Evolutionary conservation across 1,140 invertebrate species (phyloP).

Genomic region (Oscheius sp.): DNA sequence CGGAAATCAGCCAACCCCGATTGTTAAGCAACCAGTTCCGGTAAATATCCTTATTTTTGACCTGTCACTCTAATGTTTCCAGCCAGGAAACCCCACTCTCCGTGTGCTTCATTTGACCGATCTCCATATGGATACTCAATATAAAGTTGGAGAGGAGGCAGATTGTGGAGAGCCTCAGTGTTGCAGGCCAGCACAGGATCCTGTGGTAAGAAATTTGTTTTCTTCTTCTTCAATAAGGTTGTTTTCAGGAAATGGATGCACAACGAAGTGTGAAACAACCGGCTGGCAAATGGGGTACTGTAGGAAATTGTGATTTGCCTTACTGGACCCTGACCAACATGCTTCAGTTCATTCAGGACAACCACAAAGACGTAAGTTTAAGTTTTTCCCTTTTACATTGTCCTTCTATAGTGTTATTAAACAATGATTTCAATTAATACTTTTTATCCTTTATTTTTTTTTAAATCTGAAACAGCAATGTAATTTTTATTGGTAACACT

Average conservation of each 20-base stretch:
- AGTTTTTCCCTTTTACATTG: too few species aligned
- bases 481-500: too few species aligned
- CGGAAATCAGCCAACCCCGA: conserved; percentile 43
- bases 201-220: neutral
- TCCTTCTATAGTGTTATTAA: too few species aligned
- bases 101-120: conserved; percentile 29
- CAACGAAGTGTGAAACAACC: conserved; percentile 11
- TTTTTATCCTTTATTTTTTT: too few species aligned
- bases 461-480: too few species aligned
- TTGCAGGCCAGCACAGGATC: conserved; percentile 13
- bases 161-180: conserved; percentile 28
- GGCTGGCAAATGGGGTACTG: conserved; percentile 42
- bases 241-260: conserved; percentile 13
- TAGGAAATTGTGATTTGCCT: conserved; percentile 48
- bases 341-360: conserved; percentile 39
- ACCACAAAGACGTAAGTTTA: conserved; percentile 47
- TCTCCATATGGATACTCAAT: conserved; percentile 29
- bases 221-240: conserved; percentile 5
- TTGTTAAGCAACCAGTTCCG: conserved; percentile 20
- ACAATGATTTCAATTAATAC: too few species aligned
- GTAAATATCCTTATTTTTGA: neutral
- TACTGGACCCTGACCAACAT: conserved; percentile 52
- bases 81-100: conserved; percentile 25
- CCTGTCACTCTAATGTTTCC: neutral
- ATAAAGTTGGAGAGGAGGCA: conserved; percentile 16